A percentile compares a stretch with the other conserved stretches of the same genome.
Conservation (phyloP, 2,888 invertebrate genomes). For the Perdita meconis region DNA sequence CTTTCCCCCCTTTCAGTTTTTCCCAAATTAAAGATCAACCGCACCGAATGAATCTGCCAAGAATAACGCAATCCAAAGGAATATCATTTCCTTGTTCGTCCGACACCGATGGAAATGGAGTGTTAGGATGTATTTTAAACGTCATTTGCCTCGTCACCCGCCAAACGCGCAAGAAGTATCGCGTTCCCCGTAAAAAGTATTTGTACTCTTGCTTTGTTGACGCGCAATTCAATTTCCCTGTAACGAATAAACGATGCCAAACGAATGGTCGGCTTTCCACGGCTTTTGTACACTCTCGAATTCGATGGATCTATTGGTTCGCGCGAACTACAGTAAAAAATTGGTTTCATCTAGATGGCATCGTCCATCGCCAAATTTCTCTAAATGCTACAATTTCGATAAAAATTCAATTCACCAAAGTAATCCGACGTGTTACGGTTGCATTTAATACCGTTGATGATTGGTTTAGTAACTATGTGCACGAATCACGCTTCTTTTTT, state of each 20-base stretch:
- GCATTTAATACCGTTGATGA: constrained; percentile 31
- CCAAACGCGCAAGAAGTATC: constrained; percentile 53
- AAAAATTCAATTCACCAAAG: constrained; percentile 48
- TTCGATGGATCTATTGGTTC: constrained; percentile 47
- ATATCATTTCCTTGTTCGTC: no score
- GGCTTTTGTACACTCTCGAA: constrained; percentile 27
- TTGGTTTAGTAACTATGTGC: no score
- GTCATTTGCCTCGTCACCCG: constrained; percentile 43
- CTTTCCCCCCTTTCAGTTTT: constrained; percentile 55
- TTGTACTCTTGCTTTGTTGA: constrained; percentile 78
- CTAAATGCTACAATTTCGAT: constrained; percentile 43
- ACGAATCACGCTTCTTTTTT: not conserved
- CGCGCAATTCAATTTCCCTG: constrained; percentile 79
- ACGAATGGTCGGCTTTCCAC: constrained; percentile 37
- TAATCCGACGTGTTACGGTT: constrained; percentile 22
- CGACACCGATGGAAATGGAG: constrained; percentile 26
- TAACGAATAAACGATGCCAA: constrained; percentile 73
- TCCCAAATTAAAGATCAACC: constrained; percentile 67
- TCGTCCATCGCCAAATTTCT: constrained; percentile 35
- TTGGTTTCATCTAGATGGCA: constrained; percentile 31
- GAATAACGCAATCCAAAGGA: not conserved
- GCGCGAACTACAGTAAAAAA: constrained; percentile 60
- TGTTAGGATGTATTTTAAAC: constrained; percentile 61
- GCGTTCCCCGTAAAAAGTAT: constrained; percentile 71
- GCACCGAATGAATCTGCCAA: constrained; percentile 6